Percentiles rank a stretch among this genome's conserved stretches.
These are phyloP conservation scores for Thamnaconus septentrionalis DNA, from an alignment of 2,113 vertebrate genomes.

Conservation along the genomic window DNA sequence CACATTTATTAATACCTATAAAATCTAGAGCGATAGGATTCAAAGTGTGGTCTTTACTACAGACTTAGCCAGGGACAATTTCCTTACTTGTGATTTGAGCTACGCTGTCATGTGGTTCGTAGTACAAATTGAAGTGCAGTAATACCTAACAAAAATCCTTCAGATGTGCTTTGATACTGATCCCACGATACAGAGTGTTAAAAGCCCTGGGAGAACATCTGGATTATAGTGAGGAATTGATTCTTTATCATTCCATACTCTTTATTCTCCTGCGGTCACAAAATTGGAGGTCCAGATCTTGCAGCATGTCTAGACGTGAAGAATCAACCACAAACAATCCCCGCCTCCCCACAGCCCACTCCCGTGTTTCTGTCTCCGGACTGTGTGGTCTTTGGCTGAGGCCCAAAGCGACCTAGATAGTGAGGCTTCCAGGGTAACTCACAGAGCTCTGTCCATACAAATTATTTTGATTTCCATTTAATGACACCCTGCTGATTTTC, in stretches of 20 bases:
- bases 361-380: slow-evolving; percentile 30
- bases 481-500: slow-evolving; percentile 13
- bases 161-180: too few relatives aligned
- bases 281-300: slow-evolving; percentile 28
- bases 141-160: not conserved
- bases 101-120: not conserved
- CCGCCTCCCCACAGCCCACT: slow-evolving; percentile 1
- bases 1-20: too few relatives aligned
- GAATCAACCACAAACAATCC: slow-evolving; percentile 23
- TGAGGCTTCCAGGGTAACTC: slow-evolving; percentile 17
- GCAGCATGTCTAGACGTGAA: slow-evolving; percentile 58
- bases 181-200: not conserved
- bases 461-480: slow-evolving; percentile 19
- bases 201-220: not conserved
- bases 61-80: too few relatives aligned
- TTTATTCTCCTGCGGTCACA: slow-evolving; percentile 3
- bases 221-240: too few relatives aligned
- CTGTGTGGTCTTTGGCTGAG: slow-evolving; percentile 35
- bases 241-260: too few relatives aligned
- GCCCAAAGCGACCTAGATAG: slow-evolving; percentile 35
- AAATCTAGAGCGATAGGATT: too few relatives aligned
- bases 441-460: slow-evolving; percentile 6
- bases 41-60: too few relatives aligned
- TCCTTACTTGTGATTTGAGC: not conserved
- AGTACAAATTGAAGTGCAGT: not conserved